Percentiles rank a stretch among this genome's conserved stretches.
Evolutionary conservation across 2,888 invertebrate genomes (phyloP).

Genomic region (Dione vanillae): DNA sequence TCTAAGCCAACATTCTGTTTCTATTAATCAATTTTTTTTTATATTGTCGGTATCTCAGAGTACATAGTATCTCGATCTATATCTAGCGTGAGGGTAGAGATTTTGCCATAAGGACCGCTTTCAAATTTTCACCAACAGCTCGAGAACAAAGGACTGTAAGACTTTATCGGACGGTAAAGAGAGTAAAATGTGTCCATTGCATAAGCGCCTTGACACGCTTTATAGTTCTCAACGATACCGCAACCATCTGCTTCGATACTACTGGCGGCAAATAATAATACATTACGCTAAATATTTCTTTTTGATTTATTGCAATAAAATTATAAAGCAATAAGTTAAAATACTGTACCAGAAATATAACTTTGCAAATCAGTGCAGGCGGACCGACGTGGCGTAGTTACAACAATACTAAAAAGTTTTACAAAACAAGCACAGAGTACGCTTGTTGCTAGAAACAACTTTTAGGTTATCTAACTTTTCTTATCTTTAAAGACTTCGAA

Average conservation of each 20-base stretch:
- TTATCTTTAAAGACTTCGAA: conserved; percentile 34
- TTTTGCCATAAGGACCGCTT: conserved; percentile 73
- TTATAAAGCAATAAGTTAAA: conserved; percentile 2
- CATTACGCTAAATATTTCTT: neutral
- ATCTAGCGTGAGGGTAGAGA: conserved; percentile 57
- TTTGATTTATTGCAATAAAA: neutral
- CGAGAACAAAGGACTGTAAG: conserved; percentile 71
- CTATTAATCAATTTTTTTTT: too few species aligned
- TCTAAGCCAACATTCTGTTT: too few species aligned
- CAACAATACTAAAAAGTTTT: conserved; percentile 18
- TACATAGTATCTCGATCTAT: conserved; percentile 61
- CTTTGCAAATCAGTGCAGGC: conserved; percentile 16
- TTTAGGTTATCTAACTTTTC: conserved; percentile 31
- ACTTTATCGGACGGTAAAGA: conserved; percentile 75
- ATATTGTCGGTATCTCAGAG: conserved; percentile 60
- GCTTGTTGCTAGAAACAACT: conserved; percentile 28
- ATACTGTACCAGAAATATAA: neutral
- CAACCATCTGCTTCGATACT: conserved; percentile 40
- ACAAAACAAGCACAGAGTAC: conserved; percentile 23
- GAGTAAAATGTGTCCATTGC: conserved; percentile 76
- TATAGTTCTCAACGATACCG: conserved; percentile 60
- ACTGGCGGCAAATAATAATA: conserved; percentile 1
- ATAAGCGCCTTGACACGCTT: conserved; percentile 60
- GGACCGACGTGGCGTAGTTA: conserved; percentile 10
- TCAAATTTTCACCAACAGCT: conserved; percentile 74